Evolutionary conservation across 2,797 vertebrate species (phyloP), one percentile per base, ranked within the genome.

Genomic region (Gila robusta): DNA sequence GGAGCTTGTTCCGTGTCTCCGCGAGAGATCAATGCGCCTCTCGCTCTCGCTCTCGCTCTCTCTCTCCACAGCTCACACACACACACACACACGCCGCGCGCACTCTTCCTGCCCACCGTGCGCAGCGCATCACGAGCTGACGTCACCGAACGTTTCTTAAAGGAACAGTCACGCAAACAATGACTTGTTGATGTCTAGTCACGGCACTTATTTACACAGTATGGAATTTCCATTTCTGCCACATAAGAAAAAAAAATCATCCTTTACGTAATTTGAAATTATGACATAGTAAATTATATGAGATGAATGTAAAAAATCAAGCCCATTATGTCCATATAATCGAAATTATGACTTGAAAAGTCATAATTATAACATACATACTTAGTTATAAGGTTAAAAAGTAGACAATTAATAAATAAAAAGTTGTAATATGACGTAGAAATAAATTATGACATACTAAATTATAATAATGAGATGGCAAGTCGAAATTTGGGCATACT

Each of bases 61-160:
- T 44, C 11, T 49, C 59, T 28, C 12, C 2, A 66, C 62, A 32
- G 62, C 26, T 66, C 64, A 12, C 14, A 5, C 4, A 16, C 4
- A 47, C 44, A 14, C 1, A 14, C 59, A 64, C 47, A 16, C 47
- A 17, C 47, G 14, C 47, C 6, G 64, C 64, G 64, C 64, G 28
- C 64, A 32, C 64, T 66, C 64, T 32, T 32, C 64, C 64, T 66
- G 64, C 90, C 92, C 91, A 93, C 93, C 82, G 91, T 89, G 82
- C 67, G 62, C 87, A 72, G 88, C 90, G 93, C 93, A 94, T 94
- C 89, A 91, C 94, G 94, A 93, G 88, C 10, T 59, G 4, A 91
- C 95, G 94, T 95, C 94, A 95, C 14, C 66, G 54, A 83, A 67
- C 70, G 81, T 69, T 88, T 87, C 90, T 96, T 96, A 96, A 96